Percentiles rank a stretch among this genome's conserved stretches.
Evolutionary conservation across 2,797 vertebrate species (phyloP).

Genomic region (Coregonus sp.): DNA sequence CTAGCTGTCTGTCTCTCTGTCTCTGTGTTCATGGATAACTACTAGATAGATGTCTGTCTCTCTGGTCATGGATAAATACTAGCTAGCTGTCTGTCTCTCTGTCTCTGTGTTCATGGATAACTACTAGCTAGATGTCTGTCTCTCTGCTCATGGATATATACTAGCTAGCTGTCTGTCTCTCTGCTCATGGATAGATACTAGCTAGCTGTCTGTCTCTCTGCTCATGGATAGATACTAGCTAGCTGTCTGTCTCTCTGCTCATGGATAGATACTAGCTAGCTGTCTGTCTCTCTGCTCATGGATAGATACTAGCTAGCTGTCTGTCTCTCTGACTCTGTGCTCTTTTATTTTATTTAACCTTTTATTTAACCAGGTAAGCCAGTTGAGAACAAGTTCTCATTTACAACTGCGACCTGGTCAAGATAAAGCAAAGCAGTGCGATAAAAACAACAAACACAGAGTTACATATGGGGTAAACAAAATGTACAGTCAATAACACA

Average conservation of each 20-base stretch:
- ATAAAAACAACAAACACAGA: no score
- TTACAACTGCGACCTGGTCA: no score
- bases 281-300: background rate
- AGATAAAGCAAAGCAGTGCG: no score
- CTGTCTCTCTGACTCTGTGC: background rate
- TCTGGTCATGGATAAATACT: background rate
- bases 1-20: background rate
- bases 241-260: background rate
- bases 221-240: background rate
- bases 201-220: background rate
- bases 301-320: no score
- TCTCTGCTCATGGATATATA: background rate
- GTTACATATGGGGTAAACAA: no score
- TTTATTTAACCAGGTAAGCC: no score
- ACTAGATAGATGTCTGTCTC: background rate
- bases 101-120: background rate
- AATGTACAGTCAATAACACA: no score
- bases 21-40: background rate
- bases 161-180: background rate
- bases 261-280: no score
- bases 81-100: background rate
- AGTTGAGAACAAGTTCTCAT: no score
- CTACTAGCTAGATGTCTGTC: background rate
- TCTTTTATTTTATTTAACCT: no score
- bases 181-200: background rate